These are phyloP conservation scores for Picathartes gymnocephalus DNA, from an alignment of 2,113 vertebrate genomes.

Conservation along the genomic window DNA sequence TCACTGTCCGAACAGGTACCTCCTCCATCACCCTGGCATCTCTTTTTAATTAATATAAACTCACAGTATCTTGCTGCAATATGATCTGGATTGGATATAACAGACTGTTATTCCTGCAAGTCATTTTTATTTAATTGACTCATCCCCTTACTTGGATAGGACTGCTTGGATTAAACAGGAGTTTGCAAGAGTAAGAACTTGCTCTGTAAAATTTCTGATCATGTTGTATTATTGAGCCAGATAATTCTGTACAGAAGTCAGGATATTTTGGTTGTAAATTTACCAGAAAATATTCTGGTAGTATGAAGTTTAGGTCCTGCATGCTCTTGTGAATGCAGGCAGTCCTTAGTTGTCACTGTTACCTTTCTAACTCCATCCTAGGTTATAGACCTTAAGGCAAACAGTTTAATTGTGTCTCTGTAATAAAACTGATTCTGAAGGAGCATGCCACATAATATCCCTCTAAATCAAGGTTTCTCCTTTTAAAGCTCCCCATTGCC, in stretches of 20 bases:
- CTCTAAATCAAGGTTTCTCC: not conserved
- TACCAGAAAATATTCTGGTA: not conserved
- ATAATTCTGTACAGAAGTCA: not conserved
- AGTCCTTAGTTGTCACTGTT: not conserved
- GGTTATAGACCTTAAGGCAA: not conserved
- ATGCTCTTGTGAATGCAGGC: not conserved
- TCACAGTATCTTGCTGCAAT: not conserved
- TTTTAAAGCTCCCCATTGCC: not conserved
- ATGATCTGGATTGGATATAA: not conserved
- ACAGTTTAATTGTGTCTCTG: not conserved
- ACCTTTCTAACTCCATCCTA: not conserved
- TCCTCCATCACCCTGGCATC: not conserved
- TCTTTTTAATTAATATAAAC: not conserved
- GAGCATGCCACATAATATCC: not conserved
- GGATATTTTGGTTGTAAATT: not conserved
- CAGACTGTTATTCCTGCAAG: not conserved
- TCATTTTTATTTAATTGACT: not conserved
- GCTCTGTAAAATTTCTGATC: not conserved
- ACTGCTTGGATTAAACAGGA: not conserved
- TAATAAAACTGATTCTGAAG: not conserved
- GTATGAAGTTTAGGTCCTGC: not conserved
- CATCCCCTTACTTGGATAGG: not conserved
- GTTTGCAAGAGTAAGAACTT: not conserved
- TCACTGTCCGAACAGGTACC: conserved; percentile 56
- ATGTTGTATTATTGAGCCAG: not conserved